Evolutionary conservation across 2,888 invertebrate genomes (phyloP), one percentile per base, ranked within the genome.

Genomic region (Thecocarcelia acutangulata): DNA sequence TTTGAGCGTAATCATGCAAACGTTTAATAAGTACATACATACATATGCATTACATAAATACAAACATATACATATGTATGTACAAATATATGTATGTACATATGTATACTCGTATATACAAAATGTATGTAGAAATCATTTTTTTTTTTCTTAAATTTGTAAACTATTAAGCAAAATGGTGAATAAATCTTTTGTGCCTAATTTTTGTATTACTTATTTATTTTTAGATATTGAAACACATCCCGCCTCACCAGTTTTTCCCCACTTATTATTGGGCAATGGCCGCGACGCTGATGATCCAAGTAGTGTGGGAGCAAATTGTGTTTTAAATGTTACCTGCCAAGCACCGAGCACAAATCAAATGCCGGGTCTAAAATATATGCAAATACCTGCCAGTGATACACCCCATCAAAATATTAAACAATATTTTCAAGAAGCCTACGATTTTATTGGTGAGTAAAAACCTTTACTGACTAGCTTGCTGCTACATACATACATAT

Each of bases 401-500:
- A 95, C 95, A 84, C 94, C 95, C 63, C 95, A 95, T 88, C 96
- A 96, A 90, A 96, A 96, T 92, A 94, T 96, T 81, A 95, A 95
- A 87, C 96, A 96, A 92, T 96, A 96, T 92, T 96, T 96, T 92
- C 95, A 96, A 89, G 95, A 96, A 90, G 95, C 96, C 86, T 95
- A 94, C 90, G 94, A 95, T 88, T 96, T 96, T 90, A 96, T 96
- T 87, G 96, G 96, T 96, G 91, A 94, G 94, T 89, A 82, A 70
- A 4, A 19, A 9, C 33, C 8, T 17, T 24, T 15, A 28, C 5
- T 28, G n/a, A 40, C 33, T 15, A 0, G 12, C 13, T 24, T 24
- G 0, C n/a, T 8, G 9, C 12, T 64, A 19, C 1, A 2, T 19
- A 48, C 12, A 11, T 48, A 9, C 19, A 3, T 19, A 24, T 5